Base-by-base conservation (phyloP, 2,888 invertebrate species). In the Atrina japonica region DNA sequence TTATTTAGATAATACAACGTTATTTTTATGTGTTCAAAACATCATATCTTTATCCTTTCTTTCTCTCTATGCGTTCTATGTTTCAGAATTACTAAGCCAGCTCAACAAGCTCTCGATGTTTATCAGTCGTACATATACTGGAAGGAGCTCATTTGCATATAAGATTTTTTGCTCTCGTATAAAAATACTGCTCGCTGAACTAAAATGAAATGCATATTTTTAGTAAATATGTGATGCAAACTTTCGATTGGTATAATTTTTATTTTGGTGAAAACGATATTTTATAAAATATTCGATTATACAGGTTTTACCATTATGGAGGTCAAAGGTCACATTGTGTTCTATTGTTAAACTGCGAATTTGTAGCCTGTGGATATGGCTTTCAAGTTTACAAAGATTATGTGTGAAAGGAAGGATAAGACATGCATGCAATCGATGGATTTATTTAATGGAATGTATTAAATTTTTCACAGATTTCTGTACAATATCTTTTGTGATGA, bases 131-230 rank as follows among this genome's bases (percentile, higher is more conserved):
- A 27, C 21, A 30, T 66, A 64, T 49, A n/a, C 66, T 60, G 40
- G 50, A 47, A 53, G 52, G 35, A 78, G 66, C 83, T 83, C 80
- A 83, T 83, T 83, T 83, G 83, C 83, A 83, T 83, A 83, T 83
- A 80, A 83, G 80, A 78, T 81, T 80, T 78, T 73, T 70, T 70
- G 73, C 40, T 60, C 60, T 73, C 53, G 43, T 70, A 53, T 47
- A 35, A 35, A 23, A 59, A 70, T 56, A 35, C 61, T 47, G 50
- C 18, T 30, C n/a, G 27, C 43, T 23, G 29, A 49, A 63, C 25
- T 2, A 1, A 1, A 14, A 56, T 47, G 65, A 30, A 61, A 64
- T 60, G 56, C 49, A 40, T 50, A 45, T 59, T 63, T 72, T 67
- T 65, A 11, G 21, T 49, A 59, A 58, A 58, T 50, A 25, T 53